phyloP scores from a whole-genome alignment of 2,113 vertebrate species.

The Phaethornis superciliosus region DNA sequence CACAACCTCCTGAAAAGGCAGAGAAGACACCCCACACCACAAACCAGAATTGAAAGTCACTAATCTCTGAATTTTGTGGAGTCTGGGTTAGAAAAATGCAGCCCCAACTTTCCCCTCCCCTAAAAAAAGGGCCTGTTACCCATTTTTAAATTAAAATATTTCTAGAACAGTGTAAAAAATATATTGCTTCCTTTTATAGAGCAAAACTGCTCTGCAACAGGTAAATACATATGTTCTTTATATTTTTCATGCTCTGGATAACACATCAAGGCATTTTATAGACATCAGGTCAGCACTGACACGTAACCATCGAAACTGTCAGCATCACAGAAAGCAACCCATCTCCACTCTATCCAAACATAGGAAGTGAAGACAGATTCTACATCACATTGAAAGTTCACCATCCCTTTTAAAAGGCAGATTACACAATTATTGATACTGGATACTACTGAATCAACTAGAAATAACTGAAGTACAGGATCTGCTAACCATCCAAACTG shows the following conservation, averaged over 20 bases:
- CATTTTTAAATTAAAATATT: not conserved
- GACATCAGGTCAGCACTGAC: not conserved
- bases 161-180: not conserved
- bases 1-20: not conserved
- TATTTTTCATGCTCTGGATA: not conserved
- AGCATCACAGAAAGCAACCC: not conserved
- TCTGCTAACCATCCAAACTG: not conserved
- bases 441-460: not conserved
- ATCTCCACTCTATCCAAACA: not conserved
- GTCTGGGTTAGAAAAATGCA: not conserved
- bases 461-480: not conserved
- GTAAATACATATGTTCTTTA: not conserved
- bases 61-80: not conserved
- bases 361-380: not conserved
- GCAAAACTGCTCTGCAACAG: not conserved
- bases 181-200: not conserved
- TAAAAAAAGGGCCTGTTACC: not conserved
- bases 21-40: not conserved
- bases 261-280: not conserved
- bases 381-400: not conserved
- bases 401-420: not conserved
- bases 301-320: not conserved
- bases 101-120: not conserved
- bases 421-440: not conserved
- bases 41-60: not conserved